Percentiles rank a stretch among this genome's conserved stretches.
These are phyloP conservation scores for Drosophila bunnanda DNA, from an alignment of 2,888 invertebrate species.

Conservation along the genomic window DNA sequence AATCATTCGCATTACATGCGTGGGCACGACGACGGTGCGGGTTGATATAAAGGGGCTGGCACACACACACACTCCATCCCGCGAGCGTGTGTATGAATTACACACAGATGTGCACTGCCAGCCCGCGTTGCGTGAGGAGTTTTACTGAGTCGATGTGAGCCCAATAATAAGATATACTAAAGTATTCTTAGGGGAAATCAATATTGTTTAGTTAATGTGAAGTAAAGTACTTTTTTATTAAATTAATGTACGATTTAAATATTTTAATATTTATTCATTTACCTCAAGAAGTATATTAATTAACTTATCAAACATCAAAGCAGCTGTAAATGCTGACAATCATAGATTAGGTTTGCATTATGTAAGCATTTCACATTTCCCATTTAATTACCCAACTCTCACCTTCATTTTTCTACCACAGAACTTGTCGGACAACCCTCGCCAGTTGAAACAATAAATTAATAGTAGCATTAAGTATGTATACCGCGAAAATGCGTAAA, in stretches of 20 bases:
- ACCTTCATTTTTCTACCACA: too few relatives aligned
- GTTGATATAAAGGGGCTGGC: neutral
- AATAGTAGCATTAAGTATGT: constrained; percentile 70
- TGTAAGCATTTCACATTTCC: neutral
- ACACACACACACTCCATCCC: neutral
- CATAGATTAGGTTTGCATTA: neutral
- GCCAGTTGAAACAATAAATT: constrained; percentile 52
- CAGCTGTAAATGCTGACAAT: too few relatives aligned
- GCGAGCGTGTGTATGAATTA: constrained; percentile 36
- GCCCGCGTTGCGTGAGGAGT: constrained; percentile 12
- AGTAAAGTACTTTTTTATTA: too few relatives aligned
- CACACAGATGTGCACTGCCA: constrained; percentile 43
- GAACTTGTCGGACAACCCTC: constrained; percentile 9
- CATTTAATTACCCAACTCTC: neutral
- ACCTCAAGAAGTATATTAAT: neutral
- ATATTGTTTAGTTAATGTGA: neutral
- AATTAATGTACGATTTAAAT: neutral
- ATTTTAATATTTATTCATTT: too few relatives aligned
- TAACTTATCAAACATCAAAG: too few relatives aligned
- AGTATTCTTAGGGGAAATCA: neutral
- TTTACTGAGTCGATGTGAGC: neutral
- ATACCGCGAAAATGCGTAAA: constrained; percentile 52
- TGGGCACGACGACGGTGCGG: constrained; percentile 15
- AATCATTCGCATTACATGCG: constrained; percentile 71
- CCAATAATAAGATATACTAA: neutral